Conservation (phyloP, 2,797 vertebrate species). For the Anas capensis region DNA sequence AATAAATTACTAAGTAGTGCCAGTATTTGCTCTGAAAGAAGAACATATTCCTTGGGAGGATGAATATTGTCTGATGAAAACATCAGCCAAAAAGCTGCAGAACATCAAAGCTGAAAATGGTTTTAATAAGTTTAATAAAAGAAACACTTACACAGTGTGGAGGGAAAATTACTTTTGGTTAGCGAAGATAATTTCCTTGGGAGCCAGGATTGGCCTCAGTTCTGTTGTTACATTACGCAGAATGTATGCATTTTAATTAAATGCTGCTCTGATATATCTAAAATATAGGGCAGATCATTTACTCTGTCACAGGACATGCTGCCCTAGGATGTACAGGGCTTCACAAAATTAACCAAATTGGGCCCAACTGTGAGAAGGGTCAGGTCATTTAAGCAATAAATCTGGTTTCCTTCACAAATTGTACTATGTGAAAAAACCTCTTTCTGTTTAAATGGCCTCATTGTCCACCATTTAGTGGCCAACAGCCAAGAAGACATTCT, state of each 20-base stretch:
- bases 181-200: background rate
- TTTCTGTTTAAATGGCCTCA: background rate
- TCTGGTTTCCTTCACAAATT: background rate
- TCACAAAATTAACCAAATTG: constrained; percentile 24
- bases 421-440: background rate
- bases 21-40: background rate
- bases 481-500: background rate
- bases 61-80: background rate
- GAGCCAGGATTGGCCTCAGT: background rate
- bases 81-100: background rate
- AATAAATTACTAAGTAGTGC: constrained; percentile 8
- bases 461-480: background rate
- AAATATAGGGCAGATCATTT: constrained; percentile 44
- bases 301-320: background rate
- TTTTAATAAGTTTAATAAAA: constrained; percentile 31
- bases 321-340: constrained; percentile 5
- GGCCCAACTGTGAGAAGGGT: background rate
- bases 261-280: background rate
- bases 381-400: background rate
- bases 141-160: background rate
- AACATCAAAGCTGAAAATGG: constrained; percentile 51
- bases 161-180: constrained; percentile 27
- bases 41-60: background rate
- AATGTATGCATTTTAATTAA: constrained; percentile 52
- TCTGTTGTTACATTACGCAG: constrained; percentile 25